Base-by-base conservation (phyloP, 2,113 vertebrate genomes). In the Galbula dea region DNA sequence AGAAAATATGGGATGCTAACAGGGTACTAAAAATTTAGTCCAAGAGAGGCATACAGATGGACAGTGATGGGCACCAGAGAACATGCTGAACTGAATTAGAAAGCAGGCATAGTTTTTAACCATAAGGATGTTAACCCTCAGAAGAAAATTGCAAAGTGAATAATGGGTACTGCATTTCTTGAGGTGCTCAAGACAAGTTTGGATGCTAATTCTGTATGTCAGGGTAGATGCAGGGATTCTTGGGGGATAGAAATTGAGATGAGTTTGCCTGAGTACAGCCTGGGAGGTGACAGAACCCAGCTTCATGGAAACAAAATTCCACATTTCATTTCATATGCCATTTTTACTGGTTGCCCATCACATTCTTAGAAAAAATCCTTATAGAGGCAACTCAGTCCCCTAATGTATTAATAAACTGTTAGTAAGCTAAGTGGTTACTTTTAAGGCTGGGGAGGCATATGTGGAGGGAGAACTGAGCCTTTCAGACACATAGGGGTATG, bases 1-100 rank as follows among this genome's bases (percentile, higher is more conserved):
- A 96, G 81, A 88, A 96, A 90, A 86, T 72, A 75, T 0, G 4
- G 48, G 73, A 78, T 89, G 63, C 37, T 80, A 80, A 91, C 32
- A 30, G 41, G 34, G 18, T 59, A 73, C 71, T 43, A 62, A 93
- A 82, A 93, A 62, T 68, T 52, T 52, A 26, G 39, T 57, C 24
- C 1, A 22, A 84, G 66, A 65, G 77, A 72, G 34, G 43, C 61
- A 43, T 45, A 49, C 17, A 52, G 80, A 74, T 9, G 76, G 76
- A 46, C 48, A 81, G 66, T 34, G 69, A 84, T 30, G 36, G 81
- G 66, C 62, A 71, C 30, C 1, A 2, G 71, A 65, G 66, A 85
- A 80, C 6, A 23, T 0, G 0, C 30, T 0, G 7, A 92, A 77
- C 66, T 85, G 79, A 77, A 77, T 62, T 46, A 80, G 75, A 72